Base-by-base conservation (phyloP, 2,113 vertebrate species). In the Hylia prasina region DNA sequence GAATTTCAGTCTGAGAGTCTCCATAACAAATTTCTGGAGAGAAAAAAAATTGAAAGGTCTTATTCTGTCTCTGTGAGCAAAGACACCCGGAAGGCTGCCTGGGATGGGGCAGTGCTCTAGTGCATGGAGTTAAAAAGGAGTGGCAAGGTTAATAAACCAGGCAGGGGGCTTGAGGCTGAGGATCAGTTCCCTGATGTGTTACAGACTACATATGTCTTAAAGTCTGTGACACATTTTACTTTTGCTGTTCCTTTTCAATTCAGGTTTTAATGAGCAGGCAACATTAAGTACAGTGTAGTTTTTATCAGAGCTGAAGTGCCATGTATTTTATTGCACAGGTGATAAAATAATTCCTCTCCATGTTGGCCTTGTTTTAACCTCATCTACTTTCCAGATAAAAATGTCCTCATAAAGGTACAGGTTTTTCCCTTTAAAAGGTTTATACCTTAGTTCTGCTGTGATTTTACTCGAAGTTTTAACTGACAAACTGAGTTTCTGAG, bases 381-480 rank as follows among this genome's bases (percentile, higher is more conserved):
- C 69, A 47, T 30, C 23, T 70, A 51, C 51, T 82, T 89, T 57
- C 28, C n/a, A 84, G 82, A 61, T 83, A 71, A 91, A 93, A 94
- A 85, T 40, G 25, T 39, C 61, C 58, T 81, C n/a, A 30, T 81
- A 69, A 54, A 91, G 30, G 14, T 27, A 82, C 10, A 6, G 39
- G 63, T 93, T 89, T 88, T 84, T 87, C 20, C 56, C 22, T 69
- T 77, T 40, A 53, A 89, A 84, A 93, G 37, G 28, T 47, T 64
- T 48, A 27, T 82, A 27, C 44, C 45, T 47, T 88, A 71, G n/a
- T 90, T 93, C 71, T 66, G 8, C 39, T 89, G 47, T 54, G 51
- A 70, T 92, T 94, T 93, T 86, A 65, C 13, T 78, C 13, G 30
- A 53, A 71, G 16, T 28, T 86, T 93, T 95, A 85, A 56, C 58